Base-by-base conservation (phyloP, 2,113 vertebrate genomes). In the Aegithalos caudatus region DNA sequence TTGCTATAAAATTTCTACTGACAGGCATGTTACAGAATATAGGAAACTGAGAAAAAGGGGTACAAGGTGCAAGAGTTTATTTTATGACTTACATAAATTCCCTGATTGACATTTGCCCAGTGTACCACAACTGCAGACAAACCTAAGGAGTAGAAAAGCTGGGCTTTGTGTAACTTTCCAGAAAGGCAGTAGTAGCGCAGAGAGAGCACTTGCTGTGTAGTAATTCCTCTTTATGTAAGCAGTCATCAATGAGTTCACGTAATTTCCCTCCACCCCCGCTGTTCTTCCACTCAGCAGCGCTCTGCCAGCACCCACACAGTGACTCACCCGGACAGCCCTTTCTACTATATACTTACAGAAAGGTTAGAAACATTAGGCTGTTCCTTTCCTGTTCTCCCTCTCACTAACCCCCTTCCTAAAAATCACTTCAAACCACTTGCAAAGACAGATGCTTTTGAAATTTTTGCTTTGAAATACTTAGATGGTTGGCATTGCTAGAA, bases 301-400 rank as follows among this genome's bases (percentile, higher is more conserved):
- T 90, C 74, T 81, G 88, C 85, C 93, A 93, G 44, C 93, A 94
- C 96, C 95, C 94, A 96, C 95, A 92, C 92, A 38, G 28, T 96
- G 94, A 96, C 88, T 97, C 96, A 96, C 60, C 51, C 70, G 0
- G 42, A 78, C 40, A 92, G 72, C 86, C 64, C 79, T 94, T 95
- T 95, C 90, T 81, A 29, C 72, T 73, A 5, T 29, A 51, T 47
- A 70, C 88, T 95, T 81, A 88, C 0, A 4, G n/a, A 96, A 97
- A 95, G 92, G 92, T 95, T 95, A 95, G 86, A 92, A 94, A 94
- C 81, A 92, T 97, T 91, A 88, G 81, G 64, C 56, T 95, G 84
- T 91, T 95, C 86, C 72, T 94, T 95, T 80, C 58, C 66, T 50
- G 81, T 90, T 94, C 67, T 92, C 24, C 19, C 15, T 92, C 53